Evolutionary conservation across 2,113 vertebrate genomes (phyloP).

Genomic region (Perognathus longimembris): DNA sequence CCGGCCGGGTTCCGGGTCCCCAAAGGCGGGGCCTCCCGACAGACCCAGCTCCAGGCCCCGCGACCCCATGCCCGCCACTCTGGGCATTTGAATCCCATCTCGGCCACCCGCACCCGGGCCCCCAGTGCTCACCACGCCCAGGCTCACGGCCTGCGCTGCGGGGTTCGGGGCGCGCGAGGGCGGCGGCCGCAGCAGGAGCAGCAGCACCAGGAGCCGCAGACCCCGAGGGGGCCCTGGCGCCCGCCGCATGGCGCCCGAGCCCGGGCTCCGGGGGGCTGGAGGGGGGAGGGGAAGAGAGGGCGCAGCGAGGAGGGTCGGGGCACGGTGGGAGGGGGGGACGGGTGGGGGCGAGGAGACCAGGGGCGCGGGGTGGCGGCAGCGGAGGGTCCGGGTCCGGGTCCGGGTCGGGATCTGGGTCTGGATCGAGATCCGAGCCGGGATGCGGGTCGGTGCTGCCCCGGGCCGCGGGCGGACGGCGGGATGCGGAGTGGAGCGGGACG

Average conservation of each 20-base stretch:
- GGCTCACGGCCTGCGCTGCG: constrained; percentile 65
- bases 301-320: background rate
- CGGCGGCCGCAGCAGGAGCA: constrained; percentile 15
- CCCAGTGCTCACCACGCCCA: constrained; percentile 81
- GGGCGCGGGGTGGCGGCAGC: no score
- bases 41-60: background rate
- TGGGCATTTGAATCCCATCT: background rate
- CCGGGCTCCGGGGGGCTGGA: no score
- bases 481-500: background rate
- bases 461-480: background rate
- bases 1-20: no score
- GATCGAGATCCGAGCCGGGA: no score
- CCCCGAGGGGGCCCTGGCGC: rapidly evolving
- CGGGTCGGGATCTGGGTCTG: background rate
- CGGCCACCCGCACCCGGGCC: no score
- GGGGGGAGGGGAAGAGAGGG: background rate
- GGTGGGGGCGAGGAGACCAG: background rate
- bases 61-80: background rate
- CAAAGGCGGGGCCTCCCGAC: background rate
- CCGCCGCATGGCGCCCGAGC: background rate
- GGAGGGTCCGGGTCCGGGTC: no score
- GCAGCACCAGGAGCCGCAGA: background rate
- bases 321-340: background rate
- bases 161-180: background rate
- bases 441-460: background rate